phyloP scores from a whole-genome alignment of 2,797 vertebrate species.

The Gallinago solitaria region DNA sequence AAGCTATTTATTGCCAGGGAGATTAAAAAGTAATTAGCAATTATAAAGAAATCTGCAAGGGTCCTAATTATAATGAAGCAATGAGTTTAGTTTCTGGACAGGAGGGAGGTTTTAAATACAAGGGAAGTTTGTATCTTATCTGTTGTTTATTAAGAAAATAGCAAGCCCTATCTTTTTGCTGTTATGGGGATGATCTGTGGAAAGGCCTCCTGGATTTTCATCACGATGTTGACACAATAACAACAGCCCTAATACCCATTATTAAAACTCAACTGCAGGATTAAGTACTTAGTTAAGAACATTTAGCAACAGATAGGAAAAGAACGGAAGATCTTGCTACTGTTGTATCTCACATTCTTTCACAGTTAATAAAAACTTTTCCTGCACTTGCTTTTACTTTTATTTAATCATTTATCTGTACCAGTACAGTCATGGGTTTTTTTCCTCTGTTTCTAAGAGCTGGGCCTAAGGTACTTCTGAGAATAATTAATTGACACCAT shows the following conservation, averaged over 20 bases:
- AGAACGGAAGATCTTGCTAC: neutral
- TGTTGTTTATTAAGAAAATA: constrained; percentile 28
- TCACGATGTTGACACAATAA: neutral
- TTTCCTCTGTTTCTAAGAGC: neutral
- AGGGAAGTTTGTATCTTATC: neutral
- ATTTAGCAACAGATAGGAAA: neutral
- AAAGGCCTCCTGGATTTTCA: neutral
- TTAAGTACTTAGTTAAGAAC: constrained; percentile 22
- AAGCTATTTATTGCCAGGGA: constrained; percentile 72
- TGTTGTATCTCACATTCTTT: neutral
- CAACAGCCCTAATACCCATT: neutral
- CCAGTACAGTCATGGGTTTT: neutral
- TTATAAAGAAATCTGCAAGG: constrained; percentile 68
- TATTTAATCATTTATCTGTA: neutral
- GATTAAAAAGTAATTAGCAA: constrained; percentile 76
- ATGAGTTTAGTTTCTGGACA: constrained; percentile 50
- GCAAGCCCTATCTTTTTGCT: neutral
- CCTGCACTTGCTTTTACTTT: neutral
- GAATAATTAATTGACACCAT: neutral
- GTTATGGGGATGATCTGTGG: constrained; percentile 23
- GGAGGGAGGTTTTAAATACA: neutral
- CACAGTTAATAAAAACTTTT: neutral
- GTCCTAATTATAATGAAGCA: constrained; percentile 43
- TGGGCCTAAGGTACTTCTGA: neutral
- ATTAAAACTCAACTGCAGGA: constrained; percentile 5